phyloP scores from a whole-genome alignment of 2,888 invertebrate species.

The Stenurella melanura region DNA sequence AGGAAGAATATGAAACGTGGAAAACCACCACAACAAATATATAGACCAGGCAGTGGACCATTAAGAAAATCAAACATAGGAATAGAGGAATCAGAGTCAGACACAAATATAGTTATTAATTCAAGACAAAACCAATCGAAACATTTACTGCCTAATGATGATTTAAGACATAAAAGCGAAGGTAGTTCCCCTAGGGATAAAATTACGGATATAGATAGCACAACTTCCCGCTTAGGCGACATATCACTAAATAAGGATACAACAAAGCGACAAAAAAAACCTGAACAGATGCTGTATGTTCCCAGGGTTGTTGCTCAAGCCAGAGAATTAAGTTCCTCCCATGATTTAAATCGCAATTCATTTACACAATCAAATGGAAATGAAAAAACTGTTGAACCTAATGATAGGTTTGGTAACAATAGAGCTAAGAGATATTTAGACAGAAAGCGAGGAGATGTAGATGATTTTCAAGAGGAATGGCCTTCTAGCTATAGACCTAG shows the following conservation, averaged over 20 bases:
- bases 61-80: constrained; percentile 80
- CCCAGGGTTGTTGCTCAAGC: constrained; percentile 67
- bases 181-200: constrained; percentile 64
- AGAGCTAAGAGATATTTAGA: constrained; percentile 63
- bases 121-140: constrained; percentile 59
- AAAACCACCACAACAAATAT: constrained; percentile 83
- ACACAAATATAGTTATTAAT: constrained; percentile 63
- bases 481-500: constrained; percentile 67
- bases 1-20: constrained; percentile 74
- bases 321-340: constrained; percentile 54
- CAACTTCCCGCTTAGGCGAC: constrained; percentile 60
- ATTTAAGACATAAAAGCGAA: constrained; percentile 61
- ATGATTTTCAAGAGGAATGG: constrained; percentile 66
- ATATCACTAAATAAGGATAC: constrained; percentile 50
- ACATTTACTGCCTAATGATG: constrained; percentile 52
- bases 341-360: constrained; percentile 48
- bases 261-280: constrained; percentile 70
- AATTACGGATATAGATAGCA: constrained; percentile 61
- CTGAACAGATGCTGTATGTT: constrained; percentile 76
- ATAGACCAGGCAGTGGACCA: constrained; percentile 86
- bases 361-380: constrained; percentile 58
- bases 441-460: constrained; percentile 56
- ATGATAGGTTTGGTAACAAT: constrained; percentile 52
- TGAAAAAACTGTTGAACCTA: constrained; percentile 54
- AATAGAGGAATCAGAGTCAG: constrained; percentile 77